Conservation (phyloP, 2,113 vertebrate genomes). For the Formicarius rufipectus region DNA sequence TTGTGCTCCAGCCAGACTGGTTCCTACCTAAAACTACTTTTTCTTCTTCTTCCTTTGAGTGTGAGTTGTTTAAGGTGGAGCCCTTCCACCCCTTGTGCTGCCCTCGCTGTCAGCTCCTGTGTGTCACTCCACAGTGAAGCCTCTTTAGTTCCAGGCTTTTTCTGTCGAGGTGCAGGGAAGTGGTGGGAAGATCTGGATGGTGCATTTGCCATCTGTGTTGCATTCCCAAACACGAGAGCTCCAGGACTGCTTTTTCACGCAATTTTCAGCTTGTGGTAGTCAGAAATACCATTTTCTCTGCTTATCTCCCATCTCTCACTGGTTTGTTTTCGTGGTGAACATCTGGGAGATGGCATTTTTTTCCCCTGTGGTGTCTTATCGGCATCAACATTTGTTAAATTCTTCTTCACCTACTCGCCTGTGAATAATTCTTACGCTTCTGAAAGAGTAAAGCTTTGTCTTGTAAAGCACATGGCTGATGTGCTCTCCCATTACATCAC, state of each 20-base stretch:
- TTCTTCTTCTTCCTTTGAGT: not conserved
- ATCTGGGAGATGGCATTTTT: not conserved
- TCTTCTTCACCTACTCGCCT: not conserved
- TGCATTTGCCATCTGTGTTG: not conserved
- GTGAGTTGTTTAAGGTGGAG: not conserved
- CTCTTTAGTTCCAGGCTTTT: not conserved
- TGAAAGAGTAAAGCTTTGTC: not conserved
- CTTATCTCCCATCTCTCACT: not conserved
- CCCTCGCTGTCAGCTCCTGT: not conserved
- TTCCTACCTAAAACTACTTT: not conserved
- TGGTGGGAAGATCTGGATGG: not conserved
- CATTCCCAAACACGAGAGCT: not conserved
- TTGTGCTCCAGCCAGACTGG: not conserved
- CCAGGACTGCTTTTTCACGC: not conserved
- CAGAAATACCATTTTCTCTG: not conserved
- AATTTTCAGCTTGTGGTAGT: not conserved
- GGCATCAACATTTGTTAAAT: not conserved
- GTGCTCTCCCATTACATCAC: not conserved
- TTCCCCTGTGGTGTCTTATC: not conserved
- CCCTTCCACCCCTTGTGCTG: not conserved
- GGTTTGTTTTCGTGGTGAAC: not conserved
- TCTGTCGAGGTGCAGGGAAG: not conserved
- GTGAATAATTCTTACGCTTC: not conserved
- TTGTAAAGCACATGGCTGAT: not conserved
- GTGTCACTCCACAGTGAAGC: not conserved